phyloP scores from a whole-genome alignment of 2,113 vertebrate species.

The Calyptomena viridis region DNA sequence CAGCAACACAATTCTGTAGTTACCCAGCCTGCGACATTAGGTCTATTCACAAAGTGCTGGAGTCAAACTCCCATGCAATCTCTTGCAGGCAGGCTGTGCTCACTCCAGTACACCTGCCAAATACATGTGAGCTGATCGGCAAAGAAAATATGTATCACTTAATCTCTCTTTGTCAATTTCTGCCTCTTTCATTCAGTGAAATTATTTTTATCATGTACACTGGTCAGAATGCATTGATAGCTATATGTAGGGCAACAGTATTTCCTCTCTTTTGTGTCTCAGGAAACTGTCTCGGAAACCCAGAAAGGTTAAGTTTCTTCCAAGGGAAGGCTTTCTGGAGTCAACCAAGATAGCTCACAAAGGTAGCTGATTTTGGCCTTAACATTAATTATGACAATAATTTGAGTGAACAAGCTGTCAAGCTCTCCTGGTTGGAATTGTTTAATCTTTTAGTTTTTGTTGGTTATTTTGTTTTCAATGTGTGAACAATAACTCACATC shows the following conservation, averaged over 20 bases:
- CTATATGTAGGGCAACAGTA: background rate
- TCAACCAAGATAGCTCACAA: background rate
- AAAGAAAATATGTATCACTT: background rate
- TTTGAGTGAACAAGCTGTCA: background rate
- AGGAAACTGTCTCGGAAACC: background rate
- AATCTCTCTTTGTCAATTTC: background rate
- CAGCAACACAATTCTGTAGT: slow-evolving; percentile 40
- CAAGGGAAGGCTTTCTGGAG: background rate
- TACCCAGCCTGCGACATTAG: background rate
- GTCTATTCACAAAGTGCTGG: slow-evolving; percentile 31
- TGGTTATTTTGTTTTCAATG: background rate
- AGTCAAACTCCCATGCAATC: slow-evolving; percentile 60
- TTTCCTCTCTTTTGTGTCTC: background rate
- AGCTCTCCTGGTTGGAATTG: background rate
- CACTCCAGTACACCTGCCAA: background rate
- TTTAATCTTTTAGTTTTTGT: background rate
- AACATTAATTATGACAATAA: background rate
- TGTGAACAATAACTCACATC: background rate
- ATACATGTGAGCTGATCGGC: background rate
- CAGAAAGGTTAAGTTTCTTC: background rate
- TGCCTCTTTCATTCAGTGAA: background rate
- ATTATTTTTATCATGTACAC: background rate
- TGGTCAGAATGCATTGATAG: background rate
- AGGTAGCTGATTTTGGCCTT: background rate
- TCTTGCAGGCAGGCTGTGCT: slow-evolving; percentile 17